Percentiles rank a stretch among this genome's conserved stretches.
These are phyloP conservation scores for Drosophila suboccidentalis DNA, from an alignment of 2,888 invertebrate genomes.

Conservation along the genomic window DNA sequence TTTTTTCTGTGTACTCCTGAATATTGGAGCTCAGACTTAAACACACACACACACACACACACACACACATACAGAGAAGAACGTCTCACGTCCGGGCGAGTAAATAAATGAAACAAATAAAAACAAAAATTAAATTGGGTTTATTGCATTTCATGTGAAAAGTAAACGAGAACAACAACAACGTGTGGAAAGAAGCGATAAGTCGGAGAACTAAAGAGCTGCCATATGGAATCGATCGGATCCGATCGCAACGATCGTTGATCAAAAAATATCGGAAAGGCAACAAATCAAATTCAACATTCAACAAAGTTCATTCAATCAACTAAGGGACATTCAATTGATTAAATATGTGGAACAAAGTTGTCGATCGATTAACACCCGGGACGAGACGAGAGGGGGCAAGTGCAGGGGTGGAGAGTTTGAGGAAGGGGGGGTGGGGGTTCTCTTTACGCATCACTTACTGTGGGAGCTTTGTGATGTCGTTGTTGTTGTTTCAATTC, in stretches of 20 bases:
- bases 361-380: constrained; percentile 12
- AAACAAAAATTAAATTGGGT: constrained; percentile 77
- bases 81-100: constrained; percentile 55
- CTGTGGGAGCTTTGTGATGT: constrained; percentile 27
- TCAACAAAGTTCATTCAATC: constrained; percentile 35
- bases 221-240: constrained; percentile 45
- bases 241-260: constrained; percentile 30
- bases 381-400: background rate
- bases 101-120: constrained; percentile 76
- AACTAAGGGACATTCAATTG: constrained; percentile 47
- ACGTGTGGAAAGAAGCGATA: constrained; percentile 44
- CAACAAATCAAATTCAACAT: constrained; percentile 54
- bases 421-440: background rate
- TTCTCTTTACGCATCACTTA: constrained; percentile 60
- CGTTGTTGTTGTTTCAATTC: constrained; percentile 25
- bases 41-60: background rate
- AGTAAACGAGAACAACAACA: constrained; percentile 54
- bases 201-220: constrained; percentile 34
- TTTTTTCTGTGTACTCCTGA: background rate
- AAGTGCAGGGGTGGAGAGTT: too few relatives aligned
- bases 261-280: constrained; percentile 16
- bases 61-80: background rate
- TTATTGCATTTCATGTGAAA: constrained; percentile 80
- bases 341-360: constrained; percentile 25
- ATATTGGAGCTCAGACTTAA: constrained; percentile 13